Percentiles rank a stretch among this genome's conserved stretches.
Evolutionary conservation across 2,113 vertebrate genomes (phyloP).

Genomic region (Dryoscopus gambensis): DNA sequence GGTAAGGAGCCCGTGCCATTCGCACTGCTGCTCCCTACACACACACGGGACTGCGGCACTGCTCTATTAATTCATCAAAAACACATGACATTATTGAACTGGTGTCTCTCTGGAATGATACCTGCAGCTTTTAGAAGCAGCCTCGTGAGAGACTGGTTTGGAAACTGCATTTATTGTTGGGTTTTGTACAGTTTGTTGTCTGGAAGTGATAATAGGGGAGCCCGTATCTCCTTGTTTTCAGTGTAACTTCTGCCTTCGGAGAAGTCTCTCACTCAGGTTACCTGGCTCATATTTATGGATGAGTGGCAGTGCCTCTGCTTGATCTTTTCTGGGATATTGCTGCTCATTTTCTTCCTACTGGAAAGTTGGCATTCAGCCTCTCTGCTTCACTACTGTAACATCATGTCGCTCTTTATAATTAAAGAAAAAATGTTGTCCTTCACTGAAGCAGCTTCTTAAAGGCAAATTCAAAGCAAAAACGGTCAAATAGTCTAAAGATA

Average conservation of each 20-base stretch:
- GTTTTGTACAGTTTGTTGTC: background rate
- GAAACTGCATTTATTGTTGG: background rate
- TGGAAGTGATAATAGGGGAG: background rate
- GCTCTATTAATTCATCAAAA: background rate
- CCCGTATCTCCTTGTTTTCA: background rate
- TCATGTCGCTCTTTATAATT: background rate
- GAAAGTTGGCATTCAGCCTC: background rate
- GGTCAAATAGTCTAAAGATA: background rate
- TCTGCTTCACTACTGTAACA: background rate
- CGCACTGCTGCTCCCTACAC: background rate
- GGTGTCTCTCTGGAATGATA: background rate
- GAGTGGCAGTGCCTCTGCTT: background rate
- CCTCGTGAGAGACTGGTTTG: background rate
- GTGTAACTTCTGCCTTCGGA: background rate
- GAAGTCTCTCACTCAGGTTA: background rate
- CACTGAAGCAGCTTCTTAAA: background rate
- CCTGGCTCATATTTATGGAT: background rate
- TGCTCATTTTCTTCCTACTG: background rate
- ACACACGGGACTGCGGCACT: background rate
- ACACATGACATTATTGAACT: background rate
- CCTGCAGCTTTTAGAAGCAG: background rate
- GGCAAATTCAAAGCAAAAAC: background rate
- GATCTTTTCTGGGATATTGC: background rate
- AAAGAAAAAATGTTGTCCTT: background rate
- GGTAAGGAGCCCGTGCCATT: fast-evolving